phyloP scores from a whole-genome alignment of 1,140 invertebrate genomes.

The Drosophila seguyi region DNA sequence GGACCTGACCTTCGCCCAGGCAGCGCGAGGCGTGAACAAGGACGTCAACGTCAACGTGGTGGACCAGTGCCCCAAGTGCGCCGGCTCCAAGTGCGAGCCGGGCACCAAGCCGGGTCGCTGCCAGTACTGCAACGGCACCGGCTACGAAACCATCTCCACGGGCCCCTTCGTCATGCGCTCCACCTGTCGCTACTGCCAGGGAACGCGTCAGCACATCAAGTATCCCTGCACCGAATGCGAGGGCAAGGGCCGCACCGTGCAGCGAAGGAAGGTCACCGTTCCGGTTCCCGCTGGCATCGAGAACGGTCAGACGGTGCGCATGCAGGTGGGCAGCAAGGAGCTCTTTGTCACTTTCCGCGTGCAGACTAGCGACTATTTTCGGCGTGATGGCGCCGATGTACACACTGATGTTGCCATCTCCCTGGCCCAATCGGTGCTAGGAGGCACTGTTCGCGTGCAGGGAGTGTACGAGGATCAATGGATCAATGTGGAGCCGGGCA shows the following conservation, averaged over 20 bases:
- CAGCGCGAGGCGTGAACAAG: constrained; percentile 97
- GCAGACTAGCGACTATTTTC: constrained; percentile 95
- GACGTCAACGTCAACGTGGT: constrained; percentile 96
- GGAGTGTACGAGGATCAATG: constrained; percentile 98
- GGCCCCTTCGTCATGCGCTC: constrained; percentile 98
- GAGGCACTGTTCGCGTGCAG: constrained; percentile 95
- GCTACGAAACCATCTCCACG: constrained; percentile 95
- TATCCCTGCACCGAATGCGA: constrained; percentile 96
- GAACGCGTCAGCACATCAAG: constrained; percentile 94
- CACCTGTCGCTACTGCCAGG: constrained; percentile 97
- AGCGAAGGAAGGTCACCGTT: constrained; percentile 95
- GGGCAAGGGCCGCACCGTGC: constrained; percentile 95
- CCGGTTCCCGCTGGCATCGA: constrained; percentile 99
- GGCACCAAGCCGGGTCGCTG: constrained; percentile 95
- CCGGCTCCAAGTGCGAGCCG: constrained; percentile 92
- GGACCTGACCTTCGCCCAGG: constrained; percentile 97
- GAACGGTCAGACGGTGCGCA: constrained; percentile 97
- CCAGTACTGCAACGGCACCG: constrained; percentile 98
- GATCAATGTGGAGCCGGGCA: constrained; percentile 94
- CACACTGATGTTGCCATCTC: constrained; percentile 95
- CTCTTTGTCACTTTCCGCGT: constrained; percentile 96
- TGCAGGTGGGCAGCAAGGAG: constrained; percentile 96
- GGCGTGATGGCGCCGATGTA: constrained; percentile 96
- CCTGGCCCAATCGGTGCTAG: constrained; percentile 96
- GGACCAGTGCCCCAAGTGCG: constrained; percentile 96